Percentiles rank a stretch among this genome's conserved stretches.
These are phyloP conservation scores for Heterochromis multidens DNA, from an alignment of 2,113 vertebrate species.

Conservation along the genomic window DNA sequence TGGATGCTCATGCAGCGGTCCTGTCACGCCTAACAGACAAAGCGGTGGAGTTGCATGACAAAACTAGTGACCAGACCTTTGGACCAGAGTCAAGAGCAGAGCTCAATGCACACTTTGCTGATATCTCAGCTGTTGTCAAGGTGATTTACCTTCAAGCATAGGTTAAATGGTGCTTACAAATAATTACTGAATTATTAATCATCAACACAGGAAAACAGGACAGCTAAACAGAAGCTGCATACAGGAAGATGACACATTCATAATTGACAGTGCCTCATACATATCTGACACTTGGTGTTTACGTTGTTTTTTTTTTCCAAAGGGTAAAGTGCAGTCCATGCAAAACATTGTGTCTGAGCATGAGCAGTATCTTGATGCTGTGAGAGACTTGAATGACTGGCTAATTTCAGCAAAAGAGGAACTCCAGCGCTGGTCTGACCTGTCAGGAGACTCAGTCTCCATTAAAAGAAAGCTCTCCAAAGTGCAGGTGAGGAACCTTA, in stretches of 20 bases:
- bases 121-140: constrained; percentile 88
- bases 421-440: constrained; percentile 93
- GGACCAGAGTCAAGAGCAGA: constrained; percentile 81
- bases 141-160: constrained; percentile 64
- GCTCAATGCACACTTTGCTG: constrained; percentile 84
- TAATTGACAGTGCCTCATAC: neutral
- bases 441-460: constrained; percentile 85
- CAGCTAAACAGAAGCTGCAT: neutral
- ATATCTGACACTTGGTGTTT: neutral
- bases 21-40: constrained; percentile 79
- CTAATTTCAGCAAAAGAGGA: constrained; percentile 95
- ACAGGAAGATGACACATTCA: neutral
- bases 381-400: constrained; percentile 95
- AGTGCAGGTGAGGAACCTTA: constrained; percentile 81
- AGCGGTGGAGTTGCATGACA: constrained; percentile 83
- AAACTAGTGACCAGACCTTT: constrained; percentile 84
- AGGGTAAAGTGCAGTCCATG: constrained; percentile 91
- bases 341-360: constrained; percentile 91
- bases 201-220: neutral
- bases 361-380: constrained; percentile 87
- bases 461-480: constrained; percentile 87
- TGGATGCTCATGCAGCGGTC: constrained; percentile 76
- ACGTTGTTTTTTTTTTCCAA: neutral
- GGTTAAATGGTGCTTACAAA: neutral
- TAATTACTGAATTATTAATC: neutral